Conservation (phyloP, 2,888 invertebrate genomes). For the Chrysina gloriosa region DNA sequence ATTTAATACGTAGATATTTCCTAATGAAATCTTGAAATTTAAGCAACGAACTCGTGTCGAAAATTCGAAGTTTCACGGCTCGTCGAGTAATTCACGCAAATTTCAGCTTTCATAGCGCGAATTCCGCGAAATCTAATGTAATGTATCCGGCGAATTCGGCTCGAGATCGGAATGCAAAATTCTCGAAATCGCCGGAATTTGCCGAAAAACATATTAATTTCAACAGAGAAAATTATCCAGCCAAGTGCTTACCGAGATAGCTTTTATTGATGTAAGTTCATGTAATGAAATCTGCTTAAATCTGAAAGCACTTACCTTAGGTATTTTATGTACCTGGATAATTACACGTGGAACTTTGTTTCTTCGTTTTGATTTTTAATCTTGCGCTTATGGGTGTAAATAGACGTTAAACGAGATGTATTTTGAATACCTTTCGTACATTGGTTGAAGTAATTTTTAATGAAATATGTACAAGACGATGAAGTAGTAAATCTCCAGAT, state of each 20-base stretch:
- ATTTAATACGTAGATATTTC: not conserved
- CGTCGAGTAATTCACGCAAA: not conserved
- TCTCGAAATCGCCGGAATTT: constrained; percentile 9
- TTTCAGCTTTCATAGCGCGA: constrained; percentile 1
- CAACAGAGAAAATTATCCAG: not conserved
- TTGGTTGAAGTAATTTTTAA: too few species aligned
- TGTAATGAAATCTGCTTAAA: too few species aligned
- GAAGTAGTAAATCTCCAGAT: too few species aligned
- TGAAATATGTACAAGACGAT: too few species aligned
- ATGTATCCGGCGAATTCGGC: not conserved
- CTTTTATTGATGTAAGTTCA: not conserved
- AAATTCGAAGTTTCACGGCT: not conserved
- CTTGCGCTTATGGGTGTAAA: too few species aligned
- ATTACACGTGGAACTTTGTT: too few species aligned
- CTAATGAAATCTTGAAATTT: not conserved
- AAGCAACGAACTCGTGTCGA: not conserved
- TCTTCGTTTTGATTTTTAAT: too few species aligned
- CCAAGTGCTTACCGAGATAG: not conserved
- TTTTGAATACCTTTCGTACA: too few species aligned
- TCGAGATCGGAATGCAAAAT: constrained; percentile 7
- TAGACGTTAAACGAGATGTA: too few species aligned
- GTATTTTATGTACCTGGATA: too few species aligned
- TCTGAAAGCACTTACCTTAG: too few species aligned
- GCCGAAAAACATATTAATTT: constrained; percentile 14
- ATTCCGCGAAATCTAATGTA: constrained; percentile 5